Conservation (phyloP, 2,888 invertebrate species). For the Acleris laterana region DNA sequence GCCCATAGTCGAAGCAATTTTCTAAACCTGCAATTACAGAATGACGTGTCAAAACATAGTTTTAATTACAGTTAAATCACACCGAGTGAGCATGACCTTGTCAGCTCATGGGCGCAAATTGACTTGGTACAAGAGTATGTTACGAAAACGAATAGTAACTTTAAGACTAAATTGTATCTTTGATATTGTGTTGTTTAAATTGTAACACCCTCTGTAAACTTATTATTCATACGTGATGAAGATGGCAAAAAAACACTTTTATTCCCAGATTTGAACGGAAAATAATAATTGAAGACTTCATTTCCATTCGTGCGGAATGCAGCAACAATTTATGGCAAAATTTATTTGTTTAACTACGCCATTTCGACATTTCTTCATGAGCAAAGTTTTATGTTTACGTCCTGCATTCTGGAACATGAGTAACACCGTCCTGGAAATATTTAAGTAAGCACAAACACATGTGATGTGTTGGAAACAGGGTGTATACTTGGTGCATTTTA, state of each 20-base stretch:
- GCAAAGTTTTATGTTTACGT: no score
- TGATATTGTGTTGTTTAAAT: not conserved
- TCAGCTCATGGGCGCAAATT: conserved; percentile 27
- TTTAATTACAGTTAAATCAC: conserved; percentile 43
- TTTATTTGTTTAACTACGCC: no score
- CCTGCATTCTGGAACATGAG: no score
- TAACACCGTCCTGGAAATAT: no score
- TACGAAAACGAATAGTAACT: not conserved
- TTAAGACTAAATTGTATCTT: not conserved
- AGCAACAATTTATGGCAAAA: no score
- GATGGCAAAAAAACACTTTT: no score
- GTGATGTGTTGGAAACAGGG: not conserved
- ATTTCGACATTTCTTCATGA: no score
- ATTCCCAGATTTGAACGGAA: no score
- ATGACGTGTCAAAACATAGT: conserved; percentile 46
- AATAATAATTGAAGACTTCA: no score
- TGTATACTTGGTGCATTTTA: conserved; percentile 35
- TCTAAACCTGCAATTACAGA: conserved; percentile 41
- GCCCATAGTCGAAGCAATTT: conserved; percentile 24
- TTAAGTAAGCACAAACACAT: no score
- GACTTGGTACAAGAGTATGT: conserved; percentile 16
- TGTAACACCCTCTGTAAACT: not conserved
- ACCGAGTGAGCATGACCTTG: conserved; percentile 36
- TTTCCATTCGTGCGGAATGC: no score
- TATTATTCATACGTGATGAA: no score